A percentile compares a stretch with the other conserved stretches of the same genome.
phyloP scores from a whole-genome alignment of 2,797 vertebrate species.

The Tauraco hartlaubi region DNA sequence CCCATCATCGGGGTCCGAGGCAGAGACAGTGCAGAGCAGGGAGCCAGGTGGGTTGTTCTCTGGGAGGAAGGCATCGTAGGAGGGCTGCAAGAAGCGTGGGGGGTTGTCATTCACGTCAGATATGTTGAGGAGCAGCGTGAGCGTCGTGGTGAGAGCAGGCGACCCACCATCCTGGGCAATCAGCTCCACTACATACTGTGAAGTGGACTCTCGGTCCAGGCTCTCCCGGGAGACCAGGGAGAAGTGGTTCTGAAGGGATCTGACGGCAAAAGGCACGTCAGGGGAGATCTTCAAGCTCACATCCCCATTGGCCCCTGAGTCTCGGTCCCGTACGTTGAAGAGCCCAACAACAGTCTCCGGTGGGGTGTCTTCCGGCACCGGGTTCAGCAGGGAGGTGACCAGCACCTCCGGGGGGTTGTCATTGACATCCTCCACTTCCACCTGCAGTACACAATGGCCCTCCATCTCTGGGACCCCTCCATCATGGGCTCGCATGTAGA shows the following conservation, averaged over 20 bases:
- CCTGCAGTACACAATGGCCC: constrained; percentile 92
- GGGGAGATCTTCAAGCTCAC: constrained; percentile 85
- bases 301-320: constrained; percentile 89
- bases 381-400: constrained; percentile 87
- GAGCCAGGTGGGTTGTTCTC: constrained; percentile 91
- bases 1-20: constrained; percentile 88
- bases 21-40: constrained; percentile 88
- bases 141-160: constrained; percentile 86
- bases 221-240: constrained; percentile 85
- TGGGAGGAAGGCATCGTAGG: constrained; percentile 90
- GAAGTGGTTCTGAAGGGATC: constrained; percentile 89
- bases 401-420: constrained; percentile 93
- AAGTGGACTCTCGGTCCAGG: constrained; percentile 89
- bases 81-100: constrained; percentile 89
- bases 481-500: constrained; percentile 91
- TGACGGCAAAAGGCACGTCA: constrained; percentile 88
- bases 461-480: constrained; percentile 92
- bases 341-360: constrained; percentile 90
- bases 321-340: constrained; percentile 89
- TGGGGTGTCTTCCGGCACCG: constrained; percentile 88
- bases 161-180: constrained; percentile 89
- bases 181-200: constrained; percentile 88
- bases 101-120: constrained; percentile 96
- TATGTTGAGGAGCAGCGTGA: constrained; percentile 87
- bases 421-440: constrained; percentile 91